Conservation (phyloP, 2,797 vertebrate species). For the Sebastes oblongus region DNA sequence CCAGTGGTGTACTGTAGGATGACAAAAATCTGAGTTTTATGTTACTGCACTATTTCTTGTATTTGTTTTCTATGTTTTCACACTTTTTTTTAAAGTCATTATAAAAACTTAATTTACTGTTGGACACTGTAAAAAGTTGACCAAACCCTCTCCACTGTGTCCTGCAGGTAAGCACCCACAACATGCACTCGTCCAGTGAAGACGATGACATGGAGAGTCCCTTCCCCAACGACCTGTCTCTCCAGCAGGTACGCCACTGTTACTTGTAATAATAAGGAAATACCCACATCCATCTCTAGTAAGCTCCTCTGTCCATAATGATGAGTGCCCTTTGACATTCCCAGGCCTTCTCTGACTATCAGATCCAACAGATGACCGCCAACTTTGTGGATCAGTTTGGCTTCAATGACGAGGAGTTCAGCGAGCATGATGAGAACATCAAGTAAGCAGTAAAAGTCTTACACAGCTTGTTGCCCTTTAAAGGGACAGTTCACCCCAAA, state of each 20-base stretch:
- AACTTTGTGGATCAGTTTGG: slow-evolving; percentile 98
- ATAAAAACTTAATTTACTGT: neutral
- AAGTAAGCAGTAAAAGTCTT: slow-evolving; percentile 81
- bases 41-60: neutral
- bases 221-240: slow-evolving; percentile 93
- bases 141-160: neutral
- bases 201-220: slow-evolving; percentile 95
- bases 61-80: neutral
- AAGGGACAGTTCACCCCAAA: neutral
- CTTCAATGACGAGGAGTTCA: slow-evolving; percentile 97
- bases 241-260: slow-evolving; percentile 87
- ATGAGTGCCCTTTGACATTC: neutral
- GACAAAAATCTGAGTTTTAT: neutral
- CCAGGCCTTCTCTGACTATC: slow-evolving; percentile 98
- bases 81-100: neutral
- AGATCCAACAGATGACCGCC: slow-evolving; percentile 98
- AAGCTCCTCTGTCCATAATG: neutral
- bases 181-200: slow-evolving; percentile 96
- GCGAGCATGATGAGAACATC: slow-evolving; percentile 95
- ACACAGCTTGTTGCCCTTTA: neutral
- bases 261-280: too few relatives aligned
- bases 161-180: slow-evolving; percentile 93
- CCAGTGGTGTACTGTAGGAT: neutral
- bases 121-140: neutral
- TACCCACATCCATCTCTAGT: neutral